These are phyloP conservation scores for Drosophila miranda DNA, from an alignment of 1,140 invertebrate species.

Conservation along the genomic window DNA sequence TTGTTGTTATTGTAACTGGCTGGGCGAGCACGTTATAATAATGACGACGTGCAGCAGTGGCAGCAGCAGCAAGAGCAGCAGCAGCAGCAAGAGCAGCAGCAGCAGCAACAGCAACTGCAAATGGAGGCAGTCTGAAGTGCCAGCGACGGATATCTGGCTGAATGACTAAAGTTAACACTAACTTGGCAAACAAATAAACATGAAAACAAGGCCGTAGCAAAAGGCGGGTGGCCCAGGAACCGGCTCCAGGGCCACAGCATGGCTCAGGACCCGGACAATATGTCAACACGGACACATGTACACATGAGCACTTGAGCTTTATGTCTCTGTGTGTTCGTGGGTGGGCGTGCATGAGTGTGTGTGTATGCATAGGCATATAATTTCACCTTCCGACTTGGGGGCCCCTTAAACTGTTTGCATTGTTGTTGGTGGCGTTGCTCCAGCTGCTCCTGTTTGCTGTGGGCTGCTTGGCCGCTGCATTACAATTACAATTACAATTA, in stretches of 20 bases:
- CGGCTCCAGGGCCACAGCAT: conserved; percentile 1
- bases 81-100: conserved; percentile 1
- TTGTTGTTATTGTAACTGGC: conserved; percentile 44
- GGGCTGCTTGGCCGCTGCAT: conserved; percentile 66
- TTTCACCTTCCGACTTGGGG: conserved; percentile 69
- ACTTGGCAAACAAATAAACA: conserved; percentile 80
- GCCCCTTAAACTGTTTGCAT: conserved; percentile 74
- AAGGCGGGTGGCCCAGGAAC: neutral
- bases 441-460: conserved; percentile 24
- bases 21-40: conserved; percentile 73
- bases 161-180: conserved; percentile 81
- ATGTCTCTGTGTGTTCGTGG: conserved; percentile 17
- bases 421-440: conserved; percentile 55
- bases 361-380: conserved; percentile 72
- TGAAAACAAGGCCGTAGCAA: conserved; percentile 50
- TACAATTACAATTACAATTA: conserved; percentile 81
- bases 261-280: conserved; percentile 53
- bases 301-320: conserved; percentile 47
- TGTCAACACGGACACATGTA: conserved; percentile 56
- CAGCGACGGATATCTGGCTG: conserved; percentile 75
- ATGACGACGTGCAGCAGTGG: conserved; percentile 64
- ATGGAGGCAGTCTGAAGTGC: conserved; percentile 66
- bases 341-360: neutral
- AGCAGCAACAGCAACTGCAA: conserved; percentile 24
- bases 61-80: conserved; percentile 6